Evolutionary conservation across 2,797 vertebrate genomes (phyloP), one percentile per base, ranked within the genome.

Genomic region (Pelobates cultripes): DNA sequence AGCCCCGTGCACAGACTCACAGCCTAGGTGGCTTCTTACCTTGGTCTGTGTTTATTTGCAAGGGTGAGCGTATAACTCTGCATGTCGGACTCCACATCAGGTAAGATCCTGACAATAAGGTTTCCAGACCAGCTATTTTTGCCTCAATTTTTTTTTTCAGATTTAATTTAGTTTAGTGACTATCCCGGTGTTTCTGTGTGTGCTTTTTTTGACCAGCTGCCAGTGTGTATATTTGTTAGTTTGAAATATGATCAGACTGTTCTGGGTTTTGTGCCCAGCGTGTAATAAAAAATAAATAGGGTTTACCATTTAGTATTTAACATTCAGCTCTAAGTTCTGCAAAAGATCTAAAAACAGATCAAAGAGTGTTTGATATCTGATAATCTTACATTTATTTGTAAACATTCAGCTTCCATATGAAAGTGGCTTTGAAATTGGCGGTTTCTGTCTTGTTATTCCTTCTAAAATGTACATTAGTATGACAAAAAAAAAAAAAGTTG

Each of bases 251-350:
- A 47, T 71, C 43, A 71, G 53, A 63, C 13, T 10, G 6, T 71
- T 42, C 43, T 60, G 12, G 12, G 7, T 78, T 63, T 61, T 51
- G 3, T 71, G 43, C 17, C 43, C 68, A 42, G 44, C 40, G 12
- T 28, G 40, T 44, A 28, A 44, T 14, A 57, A 5, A 60, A 63
- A 71, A 66, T 40, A 66, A 66, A 45, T 28, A 71, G n/a, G 15
- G n/a, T 70, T 41, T 70, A 60, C 63, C 41, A 72, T 63, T 71
- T 40, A 47, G 55, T 8, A 63, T 71, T 45, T 61, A 70, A 47
- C 9, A 57, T 47, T 4, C 4, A 70, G 57, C 41, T 14, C 12
- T 70, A 17, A 55, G 8, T 42, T 43, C 8, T 44, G 40, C n/a
- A 57, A 60, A 60, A 69, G 28, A 68, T 4, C 28, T 28, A 28